phyloP scores from a whole-genome alignment of 2,113 vertebrate species.

The Euleptes europaea region DNA sequence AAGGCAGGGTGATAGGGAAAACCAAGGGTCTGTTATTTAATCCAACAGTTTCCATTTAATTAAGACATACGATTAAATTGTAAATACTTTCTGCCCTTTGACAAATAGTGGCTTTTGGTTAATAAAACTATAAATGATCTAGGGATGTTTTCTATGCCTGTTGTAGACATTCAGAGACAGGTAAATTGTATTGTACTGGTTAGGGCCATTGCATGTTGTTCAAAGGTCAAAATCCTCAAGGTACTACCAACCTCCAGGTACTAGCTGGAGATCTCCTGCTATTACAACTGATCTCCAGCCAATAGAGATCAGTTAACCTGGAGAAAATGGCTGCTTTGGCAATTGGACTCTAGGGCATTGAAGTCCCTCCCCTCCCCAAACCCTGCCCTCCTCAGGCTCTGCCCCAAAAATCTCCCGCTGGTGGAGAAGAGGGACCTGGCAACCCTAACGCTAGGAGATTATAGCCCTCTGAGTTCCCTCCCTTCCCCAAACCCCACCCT shows the following conservation, averaged over 20 bases:
- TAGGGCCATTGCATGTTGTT: neutral
- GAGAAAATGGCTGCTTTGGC: too few relatives aligned
- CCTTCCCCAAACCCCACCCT: too few relatives aligned
- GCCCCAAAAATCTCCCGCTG: too few relatives aligned
- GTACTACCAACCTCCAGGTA: neutral
- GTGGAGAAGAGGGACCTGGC: too few relatives aligned
- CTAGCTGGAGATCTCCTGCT: too few relatives aligned
- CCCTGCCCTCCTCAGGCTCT: too few relatives aligned
- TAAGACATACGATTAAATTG: neutral
- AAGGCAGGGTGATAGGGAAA: neutral
- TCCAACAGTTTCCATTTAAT: neutral
- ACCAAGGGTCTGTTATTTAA: neutral
- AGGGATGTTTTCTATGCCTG: neutral
- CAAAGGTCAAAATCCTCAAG: neutral
- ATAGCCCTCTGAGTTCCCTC: too few relatives aligned
- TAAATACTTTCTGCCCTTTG: slow-evolving; percentile 25
- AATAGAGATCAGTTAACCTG: too few relatives aligned
- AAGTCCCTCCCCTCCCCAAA: too few relatives aligned
- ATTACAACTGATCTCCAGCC: too few relatives aligned
- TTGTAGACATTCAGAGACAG: neutral
- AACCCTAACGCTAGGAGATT: too few relatives aligned
- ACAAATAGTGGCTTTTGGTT: neutral
- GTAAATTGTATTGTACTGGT: neutral
- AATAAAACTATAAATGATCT: slow-evolving; percentile 5
- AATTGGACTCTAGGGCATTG: too few relatives aligned